Evolutionary conservation across 2,888 invertebrate species (phyloP).

Genomic region (Phlogophora meticulosa): DNA sequence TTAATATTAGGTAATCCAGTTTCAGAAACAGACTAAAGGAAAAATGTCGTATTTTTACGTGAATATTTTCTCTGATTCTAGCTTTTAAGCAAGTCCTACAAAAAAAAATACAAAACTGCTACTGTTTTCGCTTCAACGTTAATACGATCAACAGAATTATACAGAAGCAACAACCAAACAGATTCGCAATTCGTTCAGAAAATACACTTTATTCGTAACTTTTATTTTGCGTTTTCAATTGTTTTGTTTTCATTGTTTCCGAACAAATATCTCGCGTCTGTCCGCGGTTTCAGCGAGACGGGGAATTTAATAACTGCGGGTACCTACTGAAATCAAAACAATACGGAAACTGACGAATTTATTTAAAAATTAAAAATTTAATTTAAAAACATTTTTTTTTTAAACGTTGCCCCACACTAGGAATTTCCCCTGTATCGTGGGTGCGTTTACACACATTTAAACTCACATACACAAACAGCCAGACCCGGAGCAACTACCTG

Average conservation of each 20-base stretch:
- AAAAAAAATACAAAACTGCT: constrained; percentile 31
- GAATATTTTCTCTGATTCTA: neutral
- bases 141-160: constrained; percentile 56
- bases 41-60: neutral
- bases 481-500: too few species aligned
- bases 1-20: neutral
- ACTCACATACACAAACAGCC: too few species aligned
- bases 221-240: constrained; percentile 32
- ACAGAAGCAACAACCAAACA: constrained; percentile 45
- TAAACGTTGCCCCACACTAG: too few species aligned
- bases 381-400: constrained; percentile 1
- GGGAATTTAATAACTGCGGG: constrained; percentile 33
- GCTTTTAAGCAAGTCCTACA: constrained; percentile 4
- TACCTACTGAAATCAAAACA: constrained; percentile 17
- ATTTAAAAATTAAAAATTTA: constrained; percentile 9
- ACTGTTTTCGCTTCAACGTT: constrained; percentile 19
- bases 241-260: constrained; percentile 34
- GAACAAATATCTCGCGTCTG: constrained; percentile 20
- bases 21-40: neutral
- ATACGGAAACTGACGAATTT: constrained; percentile 10
- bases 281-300: neutral
- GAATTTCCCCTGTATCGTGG: too few species aligned
- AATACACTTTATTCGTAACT: constrained; percentile 35
- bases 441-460: too few species aligned
- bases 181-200: constrained; percentile 29